Evolutionary conservation across 2,113 vertebrate species (phyloP).

Genomic region (Takifugu bimaculatus): DNA sequence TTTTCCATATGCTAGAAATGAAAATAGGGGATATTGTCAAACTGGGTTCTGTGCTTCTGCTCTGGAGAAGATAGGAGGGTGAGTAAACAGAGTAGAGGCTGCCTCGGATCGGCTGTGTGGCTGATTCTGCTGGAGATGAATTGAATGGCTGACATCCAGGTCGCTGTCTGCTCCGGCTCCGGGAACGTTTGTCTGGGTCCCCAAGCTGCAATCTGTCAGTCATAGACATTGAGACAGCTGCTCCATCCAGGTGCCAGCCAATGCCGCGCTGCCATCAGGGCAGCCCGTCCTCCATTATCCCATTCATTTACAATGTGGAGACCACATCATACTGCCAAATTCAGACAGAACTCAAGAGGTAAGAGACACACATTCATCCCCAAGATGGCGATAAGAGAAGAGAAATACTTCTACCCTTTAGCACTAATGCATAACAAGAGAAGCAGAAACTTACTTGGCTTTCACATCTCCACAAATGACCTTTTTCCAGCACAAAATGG

Average conservation of each 20-base stretch:
- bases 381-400: no score
- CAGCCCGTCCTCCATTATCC: constrained; percentile 46
- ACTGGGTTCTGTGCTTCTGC: constrained; percentile 15
- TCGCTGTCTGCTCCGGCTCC: constrained; percentile 21
- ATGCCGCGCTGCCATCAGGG: no score
- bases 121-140: constrained; percentile 53
- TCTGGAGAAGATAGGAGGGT: constrained; percentile 38
- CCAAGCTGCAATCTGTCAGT: constrained; percentile 56
- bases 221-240: constrained; percentile 45
- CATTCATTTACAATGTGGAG: constrained; percentile 43
- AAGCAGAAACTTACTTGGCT: no score
- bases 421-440: no score
- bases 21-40: constrained; percentile 23
- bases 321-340: constrained; percentile 18
- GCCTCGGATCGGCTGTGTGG: constrained; percentile 29
- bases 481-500: not conserved
- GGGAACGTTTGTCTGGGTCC: constrained; percentile 32
- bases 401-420: no score
- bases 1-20: constrained; percentile 15
- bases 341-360: no score
- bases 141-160: constrained; percentile 50
- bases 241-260: constrained; percentile 61
- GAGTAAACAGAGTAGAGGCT: constrained; percentile 35
- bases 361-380: no score
- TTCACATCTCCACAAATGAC: constrained; percentile 6